Conservation (phyloP, 2,888 invertebrate species). For the Sesia apiformis region DNA sequence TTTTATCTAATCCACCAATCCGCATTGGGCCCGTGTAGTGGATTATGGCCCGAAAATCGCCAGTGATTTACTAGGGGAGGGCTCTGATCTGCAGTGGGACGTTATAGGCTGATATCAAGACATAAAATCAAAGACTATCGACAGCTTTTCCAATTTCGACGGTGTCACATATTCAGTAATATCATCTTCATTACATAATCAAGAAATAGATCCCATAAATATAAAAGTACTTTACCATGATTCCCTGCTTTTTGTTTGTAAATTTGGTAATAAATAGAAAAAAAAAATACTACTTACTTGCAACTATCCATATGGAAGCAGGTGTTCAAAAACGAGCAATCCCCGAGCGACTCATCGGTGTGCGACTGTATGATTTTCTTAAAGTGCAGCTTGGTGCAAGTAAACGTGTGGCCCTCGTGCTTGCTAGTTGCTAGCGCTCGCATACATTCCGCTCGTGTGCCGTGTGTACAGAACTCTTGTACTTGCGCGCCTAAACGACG, state of each 20-base stretch:
- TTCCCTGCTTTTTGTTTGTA: too few relatives aligned
- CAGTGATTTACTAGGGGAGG: too few relatives aligned
- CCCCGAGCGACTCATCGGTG: conserved; percentile 95
- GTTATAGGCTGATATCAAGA: too few relatives aligned
- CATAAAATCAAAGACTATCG: too few relatives aligned
- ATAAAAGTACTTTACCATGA: too few relatives aligned
- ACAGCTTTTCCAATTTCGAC: too few relatives aligned
- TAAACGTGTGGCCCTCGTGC: conserved; percentile 21
- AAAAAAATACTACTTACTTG: conserved; percentile 74
- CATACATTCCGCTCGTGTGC: conserved; percentile 91
- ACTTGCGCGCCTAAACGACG: conserved; percentile 79
- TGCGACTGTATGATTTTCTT: conserved; percentile 95
- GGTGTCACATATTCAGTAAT: too few relatives aligned
- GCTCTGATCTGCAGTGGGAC: too few relatives aligned
- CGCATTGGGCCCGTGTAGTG: too few relatives aligned
- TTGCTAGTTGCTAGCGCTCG: conserved; percentile 41
- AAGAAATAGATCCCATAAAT: too few relatives aligned
- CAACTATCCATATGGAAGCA: conserved; percentile 99
- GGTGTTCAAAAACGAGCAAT: conserved; percentile 98
- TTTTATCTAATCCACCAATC: not conserved
- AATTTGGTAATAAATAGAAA: too few relatives aligned
- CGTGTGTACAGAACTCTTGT: conserved; percentile 97
- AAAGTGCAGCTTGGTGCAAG: conserved; percentile 94
- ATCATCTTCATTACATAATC: not conserved
- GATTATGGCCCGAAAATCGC: too few relatives aligned